phyloP scores from a whole-genome alignment of 1,140 invertebrate species.

The Calliphora vicina region DNA sequence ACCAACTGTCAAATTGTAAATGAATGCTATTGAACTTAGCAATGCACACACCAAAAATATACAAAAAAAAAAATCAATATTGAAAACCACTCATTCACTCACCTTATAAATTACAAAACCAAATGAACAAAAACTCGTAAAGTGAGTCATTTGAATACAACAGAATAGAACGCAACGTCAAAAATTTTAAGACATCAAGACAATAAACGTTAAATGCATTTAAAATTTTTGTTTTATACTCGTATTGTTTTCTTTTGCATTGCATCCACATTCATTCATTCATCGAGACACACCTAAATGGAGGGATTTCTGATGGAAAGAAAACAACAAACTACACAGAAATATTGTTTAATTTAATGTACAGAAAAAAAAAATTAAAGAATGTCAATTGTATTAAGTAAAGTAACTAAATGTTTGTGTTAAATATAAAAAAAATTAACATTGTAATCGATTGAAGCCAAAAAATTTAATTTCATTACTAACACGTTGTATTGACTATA shows the following conservation, averaged over 20 bases:
- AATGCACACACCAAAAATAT: not conserved
- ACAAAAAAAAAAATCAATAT: not conserved
- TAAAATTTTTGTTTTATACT: not conserved
- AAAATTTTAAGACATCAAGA: not conserved
- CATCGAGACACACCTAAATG: not conserved
- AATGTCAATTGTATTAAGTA: not conserved
- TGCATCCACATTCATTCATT: not conserved
- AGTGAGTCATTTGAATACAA: not conserved
- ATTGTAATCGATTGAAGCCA: too few relatives aligned
- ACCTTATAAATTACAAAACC: not conserved
- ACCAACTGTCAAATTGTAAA: not conserved
- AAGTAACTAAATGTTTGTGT: not conserved
- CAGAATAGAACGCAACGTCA: not conserved
- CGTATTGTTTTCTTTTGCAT: not conserved
- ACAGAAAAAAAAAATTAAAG: not conserved
- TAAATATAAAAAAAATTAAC: too few relatives aligned
- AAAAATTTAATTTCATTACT: too few relatives aligned
- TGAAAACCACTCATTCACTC: not conserved
- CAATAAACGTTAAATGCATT: not conserved
- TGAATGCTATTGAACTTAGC: slow-evolving; percentile 8
- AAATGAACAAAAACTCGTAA: not conserved
- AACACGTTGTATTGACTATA: too few relatives aligned
- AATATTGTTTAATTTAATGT: not conserved
- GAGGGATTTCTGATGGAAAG: not conserved
- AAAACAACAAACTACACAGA: not conserved